Percentiles rank a stretch among this genome's conserved stretches.
Evolutionary conservation across 2,113 vertebrate species (phyloP).

Genomic region (Urocynchramus pylzowi): DNA sequence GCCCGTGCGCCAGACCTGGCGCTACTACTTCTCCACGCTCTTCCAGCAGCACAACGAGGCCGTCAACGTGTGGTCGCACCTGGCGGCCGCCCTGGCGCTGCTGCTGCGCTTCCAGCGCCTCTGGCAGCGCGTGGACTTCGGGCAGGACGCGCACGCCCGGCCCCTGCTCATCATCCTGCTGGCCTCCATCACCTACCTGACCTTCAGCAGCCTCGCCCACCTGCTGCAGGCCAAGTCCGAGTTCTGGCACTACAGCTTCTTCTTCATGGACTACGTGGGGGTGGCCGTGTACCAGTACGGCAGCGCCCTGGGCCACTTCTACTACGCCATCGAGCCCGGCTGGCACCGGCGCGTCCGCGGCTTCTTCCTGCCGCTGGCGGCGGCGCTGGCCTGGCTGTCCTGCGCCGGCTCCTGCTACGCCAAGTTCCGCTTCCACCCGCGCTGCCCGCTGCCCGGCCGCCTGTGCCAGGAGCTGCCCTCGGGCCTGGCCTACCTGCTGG

Average conservation of each 20-base stretch:
- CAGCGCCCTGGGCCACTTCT: slow-evolving; percentile 88
- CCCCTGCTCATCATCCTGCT: slow-evolving; percentile 87
- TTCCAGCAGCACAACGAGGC: slow-evolving; percentile 95
- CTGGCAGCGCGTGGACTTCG: slow-evolving; percentile 81
- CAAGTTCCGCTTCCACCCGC: slow-evolving; percentile 78
- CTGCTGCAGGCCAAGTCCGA: slow-evolving; percentile 93
- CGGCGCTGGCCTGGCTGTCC: slow-evolving; percentile 89
- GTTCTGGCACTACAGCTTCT: slow-evolving; percentile 93
- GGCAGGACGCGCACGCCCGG: slow-evolving; percentile 83
- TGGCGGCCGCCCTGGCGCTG: slow-evolving; percentile 82
- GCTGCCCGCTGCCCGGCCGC: slow-evolving; percentile 73
- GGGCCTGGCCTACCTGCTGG: slow-evolving; percentile 85
- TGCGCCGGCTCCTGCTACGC: slow-evolving; percentile 91
- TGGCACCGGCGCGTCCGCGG: slow-evolving; percentile 79
- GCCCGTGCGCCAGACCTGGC: slow-evolving; percentile 84
- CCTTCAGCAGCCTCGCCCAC: slow-evolving; percentile 88
- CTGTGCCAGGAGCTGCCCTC: slow-evolving; percentile 92
- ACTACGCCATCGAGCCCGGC: slow-evolving; percentile 85
- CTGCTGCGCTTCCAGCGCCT: slow-evolving; percentile 83
- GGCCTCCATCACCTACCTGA: slow-evolving; percentile 86
- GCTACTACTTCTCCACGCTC: slow-evolving; percentile 89
- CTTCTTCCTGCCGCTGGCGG: slow-evolving; percentile 81
- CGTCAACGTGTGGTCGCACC: slow-evolving; percentile 91
- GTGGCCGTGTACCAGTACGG: slow-evolving; percentile 92
- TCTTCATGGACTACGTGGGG: slow-evolving; percentile 94